Evolutionary conservation across 2,888 invertebrate genomes (phyloP), one percentile per base, ranked within the genome.

Genomic region (Xiphydria camelus): DNA sequence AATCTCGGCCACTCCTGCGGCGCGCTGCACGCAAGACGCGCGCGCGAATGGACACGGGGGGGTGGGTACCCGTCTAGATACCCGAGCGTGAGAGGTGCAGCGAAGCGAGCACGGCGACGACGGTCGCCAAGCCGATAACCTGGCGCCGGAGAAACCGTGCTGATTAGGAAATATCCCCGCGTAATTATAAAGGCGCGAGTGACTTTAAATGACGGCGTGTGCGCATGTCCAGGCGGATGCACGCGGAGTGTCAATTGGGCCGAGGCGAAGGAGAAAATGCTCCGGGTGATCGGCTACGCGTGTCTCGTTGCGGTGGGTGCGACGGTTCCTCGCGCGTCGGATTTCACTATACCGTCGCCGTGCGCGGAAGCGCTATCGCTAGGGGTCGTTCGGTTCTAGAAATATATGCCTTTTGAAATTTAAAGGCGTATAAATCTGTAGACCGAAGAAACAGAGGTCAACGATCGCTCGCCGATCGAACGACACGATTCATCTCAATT

Each of bases 111-210:
- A 20, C 12, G 33, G 10, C 25, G 35, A 22, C 32, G 29, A 36
- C 43, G 22, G 37, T 36, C 29, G 29, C 12, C 29, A 10, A 10
- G 1, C 3, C 29, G 29, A 29, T 15, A 4, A 50, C 51, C 51
- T 29, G 26, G 52, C 57, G 56, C 45, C 53, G 54, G 64, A 59
- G 66, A 71, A 71, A 71, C 57, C 59, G 52, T 53, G 49, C 65
- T 57, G 68, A 70, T 72, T 70, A 69, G 62, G 68, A 70, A 72
- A 72, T 63, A 63, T 68, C 48, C 45, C 44, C 63, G 64, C 63
- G 69, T 69, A 70, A 72, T 70, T 72, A 72, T n/a, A n/a, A n/a
- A n/a, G 59, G 69, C 50, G 56, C 49, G 54, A 52, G 49, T 44
- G 44, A 57, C 59, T 61, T 62, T 53, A 56, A 64, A 56, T 58